Conservation (phyloP, 37 sponge, comb jelly and placozoan genomes). For the Aplysina aerophoba region DNA sequence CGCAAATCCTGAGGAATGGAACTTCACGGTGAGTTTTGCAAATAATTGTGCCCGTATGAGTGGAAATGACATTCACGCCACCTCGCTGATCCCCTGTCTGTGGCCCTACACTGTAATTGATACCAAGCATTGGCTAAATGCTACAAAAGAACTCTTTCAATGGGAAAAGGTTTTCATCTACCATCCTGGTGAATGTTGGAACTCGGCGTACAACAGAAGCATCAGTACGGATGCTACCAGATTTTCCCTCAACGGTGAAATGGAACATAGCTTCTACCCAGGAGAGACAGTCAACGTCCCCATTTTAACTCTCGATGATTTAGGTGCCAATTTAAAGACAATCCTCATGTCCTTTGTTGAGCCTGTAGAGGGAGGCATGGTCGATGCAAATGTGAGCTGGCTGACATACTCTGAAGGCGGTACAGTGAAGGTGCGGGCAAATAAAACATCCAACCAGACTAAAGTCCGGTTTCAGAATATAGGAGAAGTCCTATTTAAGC, state of each 20-base stretch:
- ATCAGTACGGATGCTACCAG: conserved; percentile 44
- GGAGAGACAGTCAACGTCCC: conserved; percentile 17
- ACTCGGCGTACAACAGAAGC: not conserved
- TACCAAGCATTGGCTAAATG: not conserved
- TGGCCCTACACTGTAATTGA: not conserved
- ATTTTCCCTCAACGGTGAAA: not conserved
- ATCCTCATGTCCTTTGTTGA: not conserved
- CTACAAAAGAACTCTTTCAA: conserved; percentile 13
- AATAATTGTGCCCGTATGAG: conserved; percentile 38
- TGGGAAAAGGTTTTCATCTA: conserved; percentile 13
- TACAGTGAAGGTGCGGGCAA: not conserved
- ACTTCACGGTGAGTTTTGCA: conserved; percentile 29
- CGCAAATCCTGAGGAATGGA: conserved; percentile 34
- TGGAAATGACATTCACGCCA: conserved; percentile 46
- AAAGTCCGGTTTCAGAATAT: not conserved
- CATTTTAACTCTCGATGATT: conserved; percentile 3
- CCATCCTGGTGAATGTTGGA: not conserved
- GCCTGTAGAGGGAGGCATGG: not conserved
- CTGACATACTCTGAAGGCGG: no score
- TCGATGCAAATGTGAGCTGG: not conserved
- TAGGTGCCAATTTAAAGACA: not conserved
- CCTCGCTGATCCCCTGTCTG: conserved; percentile 50
- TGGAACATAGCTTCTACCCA: not conserved
- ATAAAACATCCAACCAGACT: not conserved
- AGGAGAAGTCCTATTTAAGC: not conserved